A percentile compares a stretch with the other conserved stretches of the same genome.
Conservation (phyloP, 2,888 invertebrate species). For the Parapristionchus giblindavisi region DNA sequence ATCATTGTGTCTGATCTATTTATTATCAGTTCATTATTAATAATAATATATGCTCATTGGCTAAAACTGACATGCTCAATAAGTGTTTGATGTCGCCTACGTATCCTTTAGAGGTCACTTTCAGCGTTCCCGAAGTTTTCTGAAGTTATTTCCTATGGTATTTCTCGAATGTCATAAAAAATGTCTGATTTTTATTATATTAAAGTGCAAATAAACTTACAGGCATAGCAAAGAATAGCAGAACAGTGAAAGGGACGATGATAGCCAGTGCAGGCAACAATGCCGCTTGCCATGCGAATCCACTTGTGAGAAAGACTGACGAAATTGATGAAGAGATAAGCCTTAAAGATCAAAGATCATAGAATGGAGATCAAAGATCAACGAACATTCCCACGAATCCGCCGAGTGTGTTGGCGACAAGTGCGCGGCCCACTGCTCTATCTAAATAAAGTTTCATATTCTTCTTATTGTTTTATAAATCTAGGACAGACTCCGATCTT, state of each 20-base stretch:
- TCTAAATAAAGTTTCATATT: neutral
- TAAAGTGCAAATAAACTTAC: neutral
- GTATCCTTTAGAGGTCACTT: neutral
- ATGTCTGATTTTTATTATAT: neutral
- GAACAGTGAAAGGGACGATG: neutral
- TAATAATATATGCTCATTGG: too few species aligned
- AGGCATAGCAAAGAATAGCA: conserved; percentile 21
- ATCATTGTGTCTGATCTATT: too few species aligned
- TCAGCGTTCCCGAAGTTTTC: conserved; percentile 2
- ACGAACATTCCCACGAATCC: conserved; percentile 15
- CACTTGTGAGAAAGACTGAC: conserved; percentile 17
- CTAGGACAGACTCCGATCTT: too few species aligned
- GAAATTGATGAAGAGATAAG: conserved; percentile 6
- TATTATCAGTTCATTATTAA: too few species aligned
- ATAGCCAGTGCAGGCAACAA: conserved; percentile 14
- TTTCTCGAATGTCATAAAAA: neutral
- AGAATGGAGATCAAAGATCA: neutral
- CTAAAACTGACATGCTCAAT: conserved; percentile 1
- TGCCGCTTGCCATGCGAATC: conserved; percentile 7
- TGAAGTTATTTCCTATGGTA: neutral
- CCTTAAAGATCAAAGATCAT: neutral
- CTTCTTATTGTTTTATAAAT: neutral
- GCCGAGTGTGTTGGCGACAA: conserved; percentile 9
- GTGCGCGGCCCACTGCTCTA: neutral
- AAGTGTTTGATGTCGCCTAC: conserved; percentile 21